phyloP scores from a whole-genome alignment of 2,797 vertebrate genomes.

The Enteromius unitaeniatus region DNA sequence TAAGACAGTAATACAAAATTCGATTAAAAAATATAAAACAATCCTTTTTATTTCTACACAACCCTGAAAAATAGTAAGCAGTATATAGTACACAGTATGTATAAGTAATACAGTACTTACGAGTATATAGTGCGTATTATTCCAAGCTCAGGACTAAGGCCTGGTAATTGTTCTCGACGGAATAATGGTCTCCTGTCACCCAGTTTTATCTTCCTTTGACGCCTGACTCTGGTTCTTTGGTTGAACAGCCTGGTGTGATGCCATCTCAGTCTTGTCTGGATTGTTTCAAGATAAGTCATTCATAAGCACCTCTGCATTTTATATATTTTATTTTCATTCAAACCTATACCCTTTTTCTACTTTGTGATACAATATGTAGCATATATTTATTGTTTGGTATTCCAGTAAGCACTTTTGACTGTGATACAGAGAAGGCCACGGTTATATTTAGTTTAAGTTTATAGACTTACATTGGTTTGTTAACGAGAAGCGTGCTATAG shows the following conservation, averaged over 20 bases:
- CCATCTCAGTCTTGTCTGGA: neutral
- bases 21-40: neutral
- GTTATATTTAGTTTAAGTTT: neutral
- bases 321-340: too few relatives aligned
- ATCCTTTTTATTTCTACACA: neutral
- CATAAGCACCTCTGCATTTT: neutral
- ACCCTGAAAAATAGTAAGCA: neutral
- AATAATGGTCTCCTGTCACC: neutral
- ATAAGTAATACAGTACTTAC: neutral
- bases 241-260: neutral
- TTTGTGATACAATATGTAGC: neutral
- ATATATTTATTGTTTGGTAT: neutral
- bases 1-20: neutral
- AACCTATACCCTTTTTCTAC: too few relatives aligned
- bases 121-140: neutral
- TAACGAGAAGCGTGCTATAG: neutral
- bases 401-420: neutral
- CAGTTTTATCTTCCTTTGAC: neutral
- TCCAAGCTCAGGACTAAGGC: neutral
- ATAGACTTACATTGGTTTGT: neutral
- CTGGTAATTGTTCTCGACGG: neutral
- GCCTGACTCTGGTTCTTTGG: neutral
- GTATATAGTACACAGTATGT: neutral
- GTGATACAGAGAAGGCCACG: neutral
- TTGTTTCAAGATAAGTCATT: constrained; percentile 15